Evolutionary conservation across 2,888 invertebrate species (phyloP), one percentile per base, ranked within the genome.

Genomic region (Malacosoma neustria): DNA sequence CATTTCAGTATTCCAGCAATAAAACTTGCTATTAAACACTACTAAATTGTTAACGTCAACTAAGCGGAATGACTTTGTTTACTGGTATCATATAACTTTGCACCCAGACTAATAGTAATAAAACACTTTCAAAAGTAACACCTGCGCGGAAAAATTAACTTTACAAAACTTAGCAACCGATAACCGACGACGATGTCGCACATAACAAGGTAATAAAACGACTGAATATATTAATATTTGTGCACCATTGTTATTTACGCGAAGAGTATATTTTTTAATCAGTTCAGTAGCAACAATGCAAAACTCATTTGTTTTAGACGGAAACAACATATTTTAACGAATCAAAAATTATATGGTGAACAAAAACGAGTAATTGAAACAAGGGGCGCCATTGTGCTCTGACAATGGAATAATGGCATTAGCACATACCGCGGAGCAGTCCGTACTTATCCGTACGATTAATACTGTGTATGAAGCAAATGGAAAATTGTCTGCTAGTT

Each of bases 231-330:
- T 41, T 31, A 35, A 42, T 46, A 33, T 40, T 43, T 43, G 45
- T 37, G 13, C 39, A 50, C 57, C 60, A 65, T 67, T 67, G 56
- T 68, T 64, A 61, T 63, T 61, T 61, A 56, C 43, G 44, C 52
- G 58, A 57, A 48, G 49, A 58, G 48, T 68, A 57, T 57, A 48
- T 57, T 65, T 70, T 70, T 67, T 65, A 64, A 59, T 50, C 50
- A 42, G 48, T 41, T 53, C 53, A 43, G 42, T 41, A 43, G 41
- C 40, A 49, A 45, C 51, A 69, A 69, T 66, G 55, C 60, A 54
- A 37, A 42, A 42, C 55, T 50, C 49, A 60, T 60, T 54, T 54
- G 50, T 54, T 48, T 45, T 33, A 33, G 54, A 51, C 64, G 67
- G 67, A 68, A 63, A 61, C 51, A 54, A 61, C 59, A 56, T 49